Percentiles rank a stretch among this genome's conserved stretches.
These are phyloP conservation scores for Cottus gobio DNA, from an alignment of 2,113 vertebrate species.

Conservation along the genomic window DNA sequence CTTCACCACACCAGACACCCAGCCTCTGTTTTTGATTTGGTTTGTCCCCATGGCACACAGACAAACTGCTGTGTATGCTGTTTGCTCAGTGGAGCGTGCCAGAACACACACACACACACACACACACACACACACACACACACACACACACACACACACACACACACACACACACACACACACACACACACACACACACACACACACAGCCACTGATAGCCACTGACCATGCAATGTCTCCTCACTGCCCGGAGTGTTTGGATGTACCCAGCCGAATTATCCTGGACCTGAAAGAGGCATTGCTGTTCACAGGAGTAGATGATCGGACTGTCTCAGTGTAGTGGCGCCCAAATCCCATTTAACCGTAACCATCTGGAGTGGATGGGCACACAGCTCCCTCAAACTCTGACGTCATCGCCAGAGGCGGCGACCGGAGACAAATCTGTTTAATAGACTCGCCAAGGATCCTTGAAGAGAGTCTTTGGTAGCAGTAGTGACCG, in stretches of 20 bases:
- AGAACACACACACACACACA: background rate
- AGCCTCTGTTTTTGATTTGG: conserved; percentile 16
- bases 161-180: too few relatives aligned
- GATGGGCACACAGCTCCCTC: background rate
- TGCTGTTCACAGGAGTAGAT: conserved; percentile 46
- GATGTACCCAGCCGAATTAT: conserved; percentile 30
- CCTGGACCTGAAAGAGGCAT: conserved; percentile 25
- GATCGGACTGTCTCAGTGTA: conserved; percentile 36
- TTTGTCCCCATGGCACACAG: conserved; percentile 13
- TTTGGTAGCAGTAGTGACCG: too few relatives aligned
- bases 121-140: too few relatives aligned
- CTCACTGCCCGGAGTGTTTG: conserved; percentile 24
- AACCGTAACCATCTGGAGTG: conserved; percentile 23
- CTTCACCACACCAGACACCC: conserved; percentile 3
- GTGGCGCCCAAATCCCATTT: conserved; percentile 39
- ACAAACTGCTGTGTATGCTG: conserved; percentile 9
- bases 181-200: background rate
- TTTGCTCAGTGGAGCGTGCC: conserved; percentile 13
- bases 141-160: conserved; percentile 7
- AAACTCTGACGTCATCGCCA: conserved; percentile 14
- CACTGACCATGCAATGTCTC: conserved; percentile 29
- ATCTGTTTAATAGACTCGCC: conserved; percentile 39
- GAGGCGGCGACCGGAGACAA: conserved; percentile 23
- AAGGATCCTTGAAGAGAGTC: conserved; percentile 27
- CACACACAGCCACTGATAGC: background rate